These are phyloP conservation scores for Galago senegalensis DNA, from an alignment of 2,797 vertebrate species.

Conservation along the genomic window DNA sequence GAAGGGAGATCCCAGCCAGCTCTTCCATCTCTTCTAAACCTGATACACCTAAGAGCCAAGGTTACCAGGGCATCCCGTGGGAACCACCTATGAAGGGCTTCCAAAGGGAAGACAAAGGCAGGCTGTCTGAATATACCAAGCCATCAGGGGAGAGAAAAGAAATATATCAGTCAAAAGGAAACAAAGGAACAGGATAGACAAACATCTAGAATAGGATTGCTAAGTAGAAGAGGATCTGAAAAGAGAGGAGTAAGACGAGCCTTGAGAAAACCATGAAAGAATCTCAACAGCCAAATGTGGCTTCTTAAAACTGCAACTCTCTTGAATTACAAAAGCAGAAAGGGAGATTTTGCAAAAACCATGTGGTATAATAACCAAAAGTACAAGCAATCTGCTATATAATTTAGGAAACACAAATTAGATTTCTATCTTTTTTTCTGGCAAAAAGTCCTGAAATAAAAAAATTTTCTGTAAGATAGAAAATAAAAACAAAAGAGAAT, in stretches of 20 bases:
- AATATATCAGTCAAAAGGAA: not conserved
- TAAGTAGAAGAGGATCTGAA: not conserved
- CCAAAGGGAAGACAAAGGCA: not conserved
- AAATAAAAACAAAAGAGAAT: not conserved
- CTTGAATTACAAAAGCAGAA: not conserved
- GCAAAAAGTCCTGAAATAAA: not conserved
- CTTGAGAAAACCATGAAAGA: not conserved
- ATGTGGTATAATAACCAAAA: not conserved
- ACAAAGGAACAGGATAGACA: not conserved
- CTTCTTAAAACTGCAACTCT: not conserved
- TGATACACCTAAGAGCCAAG: not conserved
- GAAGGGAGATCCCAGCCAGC: not conserved
- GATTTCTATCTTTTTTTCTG: not conserved
- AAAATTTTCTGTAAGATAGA: not conserved
- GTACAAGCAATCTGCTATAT: not conserved
- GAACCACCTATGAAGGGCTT: not conserved
- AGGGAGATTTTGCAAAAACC: not conserved
- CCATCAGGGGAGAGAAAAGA: not conserved
- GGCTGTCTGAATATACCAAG: not conserved
- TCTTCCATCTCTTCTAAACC: not conserved
- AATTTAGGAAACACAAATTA: not conserved
- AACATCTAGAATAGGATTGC: not conserved
- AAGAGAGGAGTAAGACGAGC: not conserved
- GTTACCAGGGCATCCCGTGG: not conserved
- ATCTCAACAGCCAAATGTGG: not conserved